Conservation (phyloP, 1,140 invertebrate species). For the Orussus abietinus region DNA sequence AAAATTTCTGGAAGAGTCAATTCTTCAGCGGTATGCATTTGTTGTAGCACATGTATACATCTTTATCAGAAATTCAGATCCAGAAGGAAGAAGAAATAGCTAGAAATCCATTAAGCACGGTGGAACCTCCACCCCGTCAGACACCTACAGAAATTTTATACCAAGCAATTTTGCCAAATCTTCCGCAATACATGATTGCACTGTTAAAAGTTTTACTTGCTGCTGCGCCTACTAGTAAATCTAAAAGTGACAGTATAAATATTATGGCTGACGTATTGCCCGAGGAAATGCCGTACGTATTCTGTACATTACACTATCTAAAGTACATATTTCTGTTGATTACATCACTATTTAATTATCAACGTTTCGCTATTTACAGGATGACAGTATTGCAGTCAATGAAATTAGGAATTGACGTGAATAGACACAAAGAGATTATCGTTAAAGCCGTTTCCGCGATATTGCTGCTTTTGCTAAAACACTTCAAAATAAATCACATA, state of each 20-base stretch:
- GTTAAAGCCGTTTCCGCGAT: conserved; percentile 97
- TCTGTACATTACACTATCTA: conserved; percentile 12
- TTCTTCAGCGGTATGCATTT: no score
- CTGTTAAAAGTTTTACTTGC: conserved; percentile 95
- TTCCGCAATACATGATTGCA: conserved; percentile 97
- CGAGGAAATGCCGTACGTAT: conserved; percentile 86
- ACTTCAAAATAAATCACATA: conserved; percentile 98
- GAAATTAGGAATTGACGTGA: conserved; percentile 95
- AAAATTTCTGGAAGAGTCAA: no score
- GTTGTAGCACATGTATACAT: conserved; percentile 75
- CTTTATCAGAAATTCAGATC: conserved; percentile 78
- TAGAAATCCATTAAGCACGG: conserved; percentile 70
- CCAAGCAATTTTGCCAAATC: conserved; percentile 85
- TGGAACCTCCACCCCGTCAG: conserved; percentile 47
- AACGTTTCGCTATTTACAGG: conserved; percentile 44
- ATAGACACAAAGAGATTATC: conserved; percentile 98
- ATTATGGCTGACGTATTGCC: conserved; percentile 96
- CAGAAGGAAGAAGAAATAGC: conserved; percentile 80
- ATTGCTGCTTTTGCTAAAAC: conserved; percentile 89
- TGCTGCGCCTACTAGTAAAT: conserved; percentile 94
- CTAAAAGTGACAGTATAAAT: conserved; percentile 97
- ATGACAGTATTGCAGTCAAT: conserved; percentile 96
- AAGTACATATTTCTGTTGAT: conserved; percentile 10
- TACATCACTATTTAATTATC: conserved; percentile 5
- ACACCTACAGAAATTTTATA: conserved; percentile 87